A percentile compares a stretch with the other conserved stretches of the same genome.
Conservation (phyloP, 53 echinoderm and acorn worm species). For the Patiria pectinifera region DNA sequence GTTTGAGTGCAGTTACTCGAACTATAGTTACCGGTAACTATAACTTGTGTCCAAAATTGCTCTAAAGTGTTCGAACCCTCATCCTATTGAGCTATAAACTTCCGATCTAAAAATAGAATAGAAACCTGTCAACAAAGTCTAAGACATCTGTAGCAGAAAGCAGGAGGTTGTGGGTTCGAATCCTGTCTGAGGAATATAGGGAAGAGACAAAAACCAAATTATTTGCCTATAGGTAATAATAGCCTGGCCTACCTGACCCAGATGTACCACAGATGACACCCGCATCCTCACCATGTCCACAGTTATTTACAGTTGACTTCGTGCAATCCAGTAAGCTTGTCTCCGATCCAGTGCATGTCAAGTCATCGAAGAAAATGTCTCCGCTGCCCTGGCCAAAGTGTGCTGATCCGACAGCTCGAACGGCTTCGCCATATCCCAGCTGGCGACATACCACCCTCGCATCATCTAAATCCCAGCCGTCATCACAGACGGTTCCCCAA, state of each 20-base stretch:
- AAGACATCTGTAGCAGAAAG: too few species aligned
- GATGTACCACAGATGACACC: slow-evolving; percentile 44
- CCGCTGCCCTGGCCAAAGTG: slow-evolving; percentile 49
- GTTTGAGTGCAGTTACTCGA: too few species aligned
- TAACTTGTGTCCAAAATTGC: too few species aligned
- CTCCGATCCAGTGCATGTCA: slow-evolving; percentile 54
- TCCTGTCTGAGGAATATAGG: too few species aligned
- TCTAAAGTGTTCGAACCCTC: too few species aligned
- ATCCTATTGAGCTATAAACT: too few species aligned
- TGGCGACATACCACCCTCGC: slow-evolving; percentile 49
- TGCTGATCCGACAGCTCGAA: background rate
- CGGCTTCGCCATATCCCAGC: background rate
- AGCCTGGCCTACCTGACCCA: background rate
- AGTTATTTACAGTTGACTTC: background rate
- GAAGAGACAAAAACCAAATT: too few species aligned
- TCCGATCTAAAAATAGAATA: too few species aligned
- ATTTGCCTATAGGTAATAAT: background rate
- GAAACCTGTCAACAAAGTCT: too few species aligned
- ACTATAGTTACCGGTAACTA: too few species aligned
- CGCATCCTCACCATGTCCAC: slow-evolving; percentile 66
- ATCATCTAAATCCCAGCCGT: slow-evolving; percentile 12
- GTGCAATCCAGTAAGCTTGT: slow-evolving; percentile 18
- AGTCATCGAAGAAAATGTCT: slow-evolving; percentile 41
- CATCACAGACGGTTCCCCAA: slow-evolving; percentile 55
- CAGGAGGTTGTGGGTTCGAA: too few species aligned